phyloP scores from a whole-genome alignment of 2,888 invertebrate genomes.

The Diarsia dahlii region DNA sequence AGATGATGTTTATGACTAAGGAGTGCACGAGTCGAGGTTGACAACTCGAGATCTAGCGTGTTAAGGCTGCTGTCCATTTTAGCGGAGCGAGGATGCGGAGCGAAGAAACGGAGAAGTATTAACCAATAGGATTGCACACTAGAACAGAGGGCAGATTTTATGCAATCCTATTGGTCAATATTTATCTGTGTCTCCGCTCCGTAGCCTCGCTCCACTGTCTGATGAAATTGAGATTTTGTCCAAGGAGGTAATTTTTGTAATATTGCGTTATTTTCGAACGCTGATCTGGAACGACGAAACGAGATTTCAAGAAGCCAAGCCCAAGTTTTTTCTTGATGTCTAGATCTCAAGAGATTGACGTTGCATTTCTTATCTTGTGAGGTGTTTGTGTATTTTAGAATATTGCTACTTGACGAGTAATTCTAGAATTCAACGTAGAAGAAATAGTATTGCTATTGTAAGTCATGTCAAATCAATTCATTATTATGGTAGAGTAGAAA shows the following conservation, averaged over 20 bases:
- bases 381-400: background rate
- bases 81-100: too few relatives aligned
- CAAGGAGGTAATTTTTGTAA: background rate
- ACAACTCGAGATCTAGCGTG: background rate
- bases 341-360: background rate
- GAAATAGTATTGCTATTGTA: background rate
- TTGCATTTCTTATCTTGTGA: background rate
- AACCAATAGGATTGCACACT: too few relatives aligned
- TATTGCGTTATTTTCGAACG: background rate
- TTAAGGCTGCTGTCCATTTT: background rate
- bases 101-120: too few relatives aligned
- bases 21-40: background rate
- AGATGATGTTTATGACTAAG: too few relatives aligned
- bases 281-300: background rate
- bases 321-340: background rate
- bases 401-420: background rate
- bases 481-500: background rate
- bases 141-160: too few relatives aligned
- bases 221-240: background rate
- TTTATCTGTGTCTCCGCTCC: too few relatives aligned
- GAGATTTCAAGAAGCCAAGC: background rate
- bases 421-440: background rate
- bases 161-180: too few relatives aligned
- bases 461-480: background rate
- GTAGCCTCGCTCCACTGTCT: background rate